These are phyloP conservation scores for Araneus ventricosus DNA, from an alignment of 1,140 invertebrate genomes.

Conservation along the genomic window DNA sequence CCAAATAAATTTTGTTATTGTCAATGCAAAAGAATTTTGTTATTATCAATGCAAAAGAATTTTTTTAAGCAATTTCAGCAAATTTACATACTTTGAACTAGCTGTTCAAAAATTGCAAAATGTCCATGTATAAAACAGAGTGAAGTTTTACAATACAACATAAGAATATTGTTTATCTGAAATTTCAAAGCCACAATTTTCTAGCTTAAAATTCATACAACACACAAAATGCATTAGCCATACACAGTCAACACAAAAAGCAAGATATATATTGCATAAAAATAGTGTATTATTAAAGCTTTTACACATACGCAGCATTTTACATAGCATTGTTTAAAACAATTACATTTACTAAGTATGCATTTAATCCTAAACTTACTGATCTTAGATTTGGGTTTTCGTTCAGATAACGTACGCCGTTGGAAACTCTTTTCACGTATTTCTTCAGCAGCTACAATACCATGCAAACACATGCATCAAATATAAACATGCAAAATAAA, in stretches of 20 bases:
- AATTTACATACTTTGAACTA: too few relatives aligned
- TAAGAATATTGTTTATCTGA: too few relatives aligned
- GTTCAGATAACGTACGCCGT: slow-evolving; percentile 71
- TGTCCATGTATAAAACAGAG: too few relatives aligned
- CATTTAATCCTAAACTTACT: slow-evolving; percentile 70
- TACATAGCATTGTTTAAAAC: background rate
- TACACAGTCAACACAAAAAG: background rate
- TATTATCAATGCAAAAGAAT: too few relatives aligned
- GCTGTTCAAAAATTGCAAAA: too few relatives aligned
- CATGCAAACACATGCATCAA: slow-evolving; percentile 69
- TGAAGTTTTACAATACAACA: too few relatives aligned
- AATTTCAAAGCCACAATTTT: too few relatives aligned
- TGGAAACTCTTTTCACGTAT: slow-evolving; percentile 71
- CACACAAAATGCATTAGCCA: too few relatives aligned
- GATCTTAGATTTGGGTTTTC: slow-evolving; percentile 73
- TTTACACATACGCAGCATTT: background rate
- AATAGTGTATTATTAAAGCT: background rate
- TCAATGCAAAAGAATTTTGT: too few relatives aligned
- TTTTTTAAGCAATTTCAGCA: too few relatives aligned
- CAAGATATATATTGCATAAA: background rate
- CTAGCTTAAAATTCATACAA: too few relatives aligned
- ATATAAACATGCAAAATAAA: slow-evolving; percentile 66
- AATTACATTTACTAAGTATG: background rate
- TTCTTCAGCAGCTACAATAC: slow-evolving; percentile 74
- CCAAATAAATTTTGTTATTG: too few relatives aligned